Evolutionary conservation across 2,888 invertebrate species (phyloP).

Genomic region (Latrodectus elegans): DNA sequence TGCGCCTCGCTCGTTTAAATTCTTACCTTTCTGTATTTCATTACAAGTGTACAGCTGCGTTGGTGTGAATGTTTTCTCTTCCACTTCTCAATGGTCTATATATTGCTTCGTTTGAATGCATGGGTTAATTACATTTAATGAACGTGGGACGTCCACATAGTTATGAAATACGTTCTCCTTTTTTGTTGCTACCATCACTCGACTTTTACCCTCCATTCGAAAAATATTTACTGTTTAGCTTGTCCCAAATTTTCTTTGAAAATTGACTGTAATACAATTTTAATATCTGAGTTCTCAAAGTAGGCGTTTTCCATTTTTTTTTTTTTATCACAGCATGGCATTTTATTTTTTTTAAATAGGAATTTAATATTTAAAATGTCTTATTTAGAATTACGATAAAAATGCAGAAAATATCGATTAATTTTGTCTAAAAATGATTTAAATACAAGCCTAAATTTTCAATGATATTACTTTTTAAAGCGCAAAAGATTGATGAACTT

Average conservation of each 20-base stretch:
- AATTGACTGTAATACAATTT: neutral
- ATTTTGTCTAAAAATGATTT: too few species aligned
- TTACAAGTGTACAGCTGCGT: neutral
- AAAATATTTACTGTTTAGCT: neutral
- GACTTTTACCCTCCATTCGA: neutral
- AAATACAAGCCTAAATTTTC: too few species aligned
- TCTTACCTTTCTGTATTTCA: neutral
- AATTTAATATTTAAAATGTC: too few species aligned
- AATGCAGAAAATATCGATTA: too few species aligned
- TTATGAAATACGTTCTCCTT: neutral
- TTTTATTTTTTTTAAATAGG: neutral
- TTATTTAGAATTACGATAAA: too few species aligned
- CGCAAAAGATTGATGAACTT: too few species aligned
- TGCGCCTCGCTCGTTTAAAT: neutral
- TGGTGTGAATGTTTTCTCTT: neutral
- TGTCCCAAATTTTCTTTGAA: neutral
- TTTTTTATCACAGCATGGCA: neutral
- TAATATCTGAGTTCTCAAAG: neutral
- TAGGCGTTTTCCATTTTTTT: neutral
- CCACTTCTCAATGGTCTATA: neutral
- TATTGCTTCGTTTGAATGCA: neutral
- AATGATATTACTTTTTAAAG: too few species aligned
- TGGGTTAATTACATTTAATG: constrained; percentile 2
- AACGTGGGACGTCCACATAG: neutral
- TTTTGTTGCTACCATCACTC: neutral